Base-by-base conservation (phyloP, 2,888 invertebrate species). In the Mayetiola destructor region DNA sequence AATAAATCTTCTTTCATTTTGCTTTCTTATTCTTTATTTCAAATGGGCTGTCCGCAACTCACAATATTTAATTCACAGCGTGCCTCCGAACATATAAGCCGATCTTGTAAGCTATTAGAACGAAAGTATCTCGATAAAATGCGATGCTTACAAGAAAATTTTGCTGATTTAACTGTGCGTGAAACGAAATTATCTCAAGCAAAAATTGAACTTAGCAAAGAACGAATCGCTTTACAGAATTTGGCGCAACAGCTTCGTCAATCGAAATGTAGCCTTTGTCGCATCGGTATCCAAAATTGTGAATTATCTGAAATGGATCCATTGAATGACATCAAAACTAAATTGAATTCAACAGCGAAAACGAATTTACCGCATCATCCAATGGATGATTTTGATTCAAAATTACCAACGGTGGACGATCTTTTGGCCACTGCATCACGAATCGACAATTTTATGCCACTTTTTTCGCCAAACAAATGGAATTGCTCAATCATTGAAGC, bases 171-270 rank as follows among this genome's bases (percentile, higher is more conserved):
- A 1, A 62, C 65, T n/a, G 69, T 70, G 58, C 69, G 68, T 48
- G 73, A 73, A 61, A 61, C 68, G 0, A 67, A 65, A 48, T 56
- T 73, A 18, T 68, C 72, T 0, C 68, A 69, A 60, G 71, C 72
- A 40, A 67, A 70, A 27, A 60, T 71, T 37, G 59, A 66, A 0
- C 57, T 73, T 3, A 64, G 70, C 0, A 67, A 69, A 57, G 71
- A 73, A 59, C 71, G 71, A 23, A 64, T 72, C 3, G 63, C 66
- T 3, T 20, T 73, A 32, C 68, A 70, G 29, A 66, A 66, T 52
- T 36, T 67, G 0, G 68, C 67, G 57, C 60, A 64, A 18, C 65
- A 66, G 57, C 59, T 71, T 9, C 65, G 66, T 12, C 65, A 67
- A 52, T 64, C 62, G 5, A 67, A 67, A 54, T 72, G 72, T 37